phyloP scores from a whole-genome alignment of 2,888 invertebrate genomes.

The Pogonocherus hispidulus region DNA sequence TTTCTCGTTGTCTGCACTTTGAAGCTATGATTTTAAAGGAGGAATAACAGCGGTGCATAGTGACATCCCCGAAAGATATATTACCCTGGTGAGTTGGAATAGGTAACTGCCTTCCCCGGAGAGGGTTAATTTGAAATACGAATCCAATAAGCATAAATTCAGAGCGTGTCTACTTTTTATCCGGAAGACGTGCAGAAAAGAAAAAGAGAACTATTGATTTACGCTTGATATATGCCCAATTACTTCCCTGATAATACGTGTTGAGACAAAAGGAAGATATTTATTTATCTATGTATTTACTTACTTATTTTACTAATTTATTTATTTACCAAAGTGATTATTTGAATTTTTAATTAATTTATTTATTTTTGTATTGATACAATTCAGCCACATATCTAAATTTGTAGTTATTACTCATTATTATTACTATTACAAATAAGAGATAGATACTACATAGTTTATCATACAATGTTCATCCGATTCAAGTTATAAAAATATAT shows the following conservation, averaged over 20 bases:
- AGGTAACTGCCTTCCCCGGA: background rate
- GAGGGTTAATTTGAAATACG: constrained; percentile 6
- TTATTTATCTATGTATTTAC: too few species aligned
- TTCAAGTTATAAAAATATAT: too few species aligned
- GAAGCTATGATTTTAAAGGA: background rate
- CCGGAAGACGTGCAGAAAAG: background rate
- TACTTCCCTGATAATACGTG: background rate
- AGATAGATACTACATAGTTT: too few species aligned
- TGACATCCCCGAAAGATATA: background rate
- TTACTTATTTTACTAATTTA: too few species aligned
- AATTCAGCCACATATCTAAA: too few species aligned
- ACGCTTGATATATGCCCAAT: background rate
- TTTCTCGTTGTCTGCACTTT: too few species aligned
- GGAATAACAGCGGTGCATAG: background rate
- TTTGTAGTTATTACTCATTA: too few species aligned
- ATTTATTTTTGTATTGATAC: too few species aligned
- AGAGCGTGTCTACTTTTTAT: background rate
- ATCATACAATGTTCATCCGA: too few species aligned
- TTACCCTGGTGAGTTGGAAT: background rate
- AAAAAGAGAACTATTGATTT: background rate
- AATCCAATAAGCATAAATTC: constrained; percentile 1
- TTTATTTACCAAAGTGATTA: too few species aligned
- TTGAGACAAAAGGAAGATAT: background rate
- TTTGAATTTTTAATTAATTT: too few species aligned
- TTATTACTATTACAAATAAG: too few species aligned